Conservation (phyloP, 2,888 invertebrate genomes). For the Lathronympha strigana region DNA sequence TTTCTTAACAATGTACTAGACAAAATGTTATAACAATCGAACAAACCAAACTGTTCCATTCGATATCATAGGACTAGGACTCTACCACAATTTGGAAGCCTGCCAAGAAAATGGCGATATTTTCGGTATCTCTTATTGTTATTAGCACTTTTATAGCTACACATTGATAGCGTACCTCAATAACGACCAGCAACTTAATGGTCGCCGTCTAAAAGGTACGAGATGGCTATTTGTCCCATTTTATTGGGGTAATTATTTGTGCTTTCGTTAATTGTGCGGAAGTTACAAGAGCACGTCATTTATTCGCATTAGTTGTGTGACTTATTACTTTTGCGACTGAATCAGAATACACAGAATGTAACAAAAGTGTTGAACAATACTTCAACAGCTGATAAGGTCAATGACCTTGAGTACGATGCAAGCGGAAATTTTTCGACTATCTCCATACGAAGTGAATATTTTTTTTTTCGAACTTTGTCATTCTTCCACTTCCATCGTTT, state of each 20-base stretch:
- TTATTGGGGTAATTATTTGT: slow-evolving; percentile 31
- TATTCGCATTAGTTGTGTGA: neutral
- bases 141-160: slow-evolving; percentile 48
- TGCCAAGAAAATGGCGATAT: slow-evolving; percentile 51
- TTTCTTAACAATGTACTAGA: neutral
- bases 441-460: too few species aligned
- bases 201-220: slow-evolving; percentile 21
- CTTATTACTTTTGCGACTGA: too few species aligned
- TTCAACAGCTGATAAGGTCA: too few species aligned
- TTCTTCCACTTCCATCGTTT: too few species aligned
- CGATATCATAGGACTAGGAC: slow-evolving; percentile 42
- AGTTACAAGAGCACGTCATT: slow-evolving; percentile 1
- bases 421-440: too few species aligned
- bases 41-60: slow-evolving; percentile 20
- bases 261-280: slow-evolving; percentile 9
- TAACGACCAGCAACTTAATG: slow-evolving; percentile 29
- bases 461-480: too few species aligned
- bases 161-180: slow-evolving; percentile 33
- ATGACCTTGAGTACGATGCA: too few species aligned
- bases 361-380: too few species aligned
- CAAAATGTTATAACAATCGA: slow-evolving; percentile 3
- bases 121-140: slow-evolving; percentile 53
- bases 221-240: slow-evolving; percentile 27
- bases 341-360: too few species aligned
- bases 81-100: slow-evolving; percentile 50